Percentiles rank a stretch among this genome's conserved stretches.
Conservation (phyloP, 2,888 invertebrate genomes). For the Thecophora atra region DNA sequence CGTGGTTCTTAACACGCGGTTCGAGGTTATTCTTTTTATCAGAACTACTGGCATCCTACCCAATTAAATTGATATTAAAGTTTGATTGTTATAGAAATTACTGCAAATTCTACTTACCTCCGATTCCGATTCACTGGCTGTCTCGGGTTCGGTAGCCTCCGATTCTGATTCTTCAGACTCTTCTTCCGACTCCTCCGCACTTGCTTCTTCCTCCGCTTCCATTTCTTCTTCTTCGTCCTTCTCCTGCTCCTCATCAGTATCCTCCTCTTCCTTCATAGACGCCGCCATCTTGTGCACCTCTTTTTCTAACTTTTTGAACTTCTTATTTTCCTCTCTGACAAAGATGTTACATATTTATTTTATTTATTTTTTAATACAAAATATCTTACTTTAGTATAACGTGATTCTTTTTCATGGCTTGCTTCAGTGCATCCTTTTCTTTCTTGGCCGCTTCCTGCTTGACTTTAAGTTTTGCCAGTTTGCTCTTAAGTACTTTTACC, state of each 20-base stretch:
- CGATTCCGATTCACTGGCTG: conserved; percentile 71
- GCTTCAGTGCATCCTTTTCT: conserved; percentile 80
- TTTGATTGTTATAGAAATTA: background rate
- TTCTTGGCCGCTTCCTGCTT: conserved; percentile 78
- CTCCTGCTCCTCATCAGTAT: conserved; percentile 76
- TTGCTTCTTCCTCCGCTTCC: conserved; percentile 58
- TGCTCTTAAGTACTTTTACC: conserved; percentile 64
- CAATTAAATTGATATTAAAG: background rate
- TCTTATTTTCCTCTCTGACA: conserved; percentile 78
- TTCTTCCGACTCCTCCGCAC: conserved; percentile 63
- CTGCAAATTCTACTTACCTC: conserved; percentile 67
- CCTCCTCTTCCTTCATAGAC: conserved; percentile 82
- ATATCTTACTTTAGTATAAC: conserved; percentile 72
- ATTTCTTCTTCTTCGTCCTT: conserved; percentile 70
- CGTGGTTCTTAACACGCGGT: conserved; percentile 77
- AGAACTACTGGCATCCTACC: conserved; percentile 73
- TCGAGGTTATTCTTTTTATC: conserved; percentile 75
- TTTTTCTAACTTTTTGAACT: conserved; percentile 83
- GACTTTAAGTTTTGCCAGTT: conserved; percentile 70
- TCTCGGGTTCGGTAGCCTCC: conserved; percentile 68
- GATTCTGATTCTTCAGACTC: conserved; percentile 73
- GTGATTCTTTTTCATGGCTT: conserved; percentile 84
- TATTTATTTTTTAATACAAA: background rate
- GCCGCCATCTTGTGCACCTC: conserved; percentile 93
- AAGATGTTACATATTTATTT: conserved; percentile 1